A percentile compares a stretch with the other conserved stretches of the same genome.
Conservation (phyloP, 2,797 vertebrate genomes). For the Myotis vivesi region DNA sequence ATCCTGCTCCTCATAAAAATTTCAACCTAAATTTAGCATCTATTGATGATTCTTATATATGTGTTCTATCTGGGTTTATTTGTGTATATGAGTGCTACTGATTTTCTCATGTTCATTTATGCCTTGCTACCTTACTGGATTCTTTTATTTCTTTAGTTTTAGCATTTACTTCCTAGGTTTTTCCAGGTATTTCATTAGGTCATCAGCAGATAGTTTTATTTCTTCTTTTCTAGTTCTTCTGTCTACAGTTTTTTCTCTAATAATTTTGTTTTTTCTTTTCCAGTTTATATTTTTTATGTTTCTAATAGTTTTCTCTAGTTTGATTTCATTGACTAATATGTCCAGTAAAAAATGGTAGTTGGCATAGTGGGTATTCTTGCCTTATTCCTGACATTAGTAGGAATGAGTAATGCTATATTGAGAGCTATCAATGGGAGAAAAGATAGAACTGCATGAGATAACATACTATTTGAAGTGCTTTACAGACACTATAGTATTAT, state of each 20-base stretch:
- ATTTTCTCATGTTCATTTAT: neutral
- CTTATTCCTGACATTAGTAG: neutral
- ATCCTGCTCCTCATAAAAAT: neutral
- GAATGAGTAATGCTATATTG: neutral
- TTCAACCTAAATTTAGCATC: neutral
- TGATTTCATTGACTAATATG: neutral
- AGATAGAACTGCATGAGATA: neutral
- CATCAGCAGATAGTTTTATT: neutral
- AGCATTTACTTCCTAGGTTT: neutral
- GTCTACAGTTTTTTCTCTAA: neutral
- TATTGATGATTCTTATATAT: neutral
- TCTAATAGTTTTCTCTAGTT: neutral
- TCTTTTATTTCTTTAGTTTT: slow-evolving; percentile 18
- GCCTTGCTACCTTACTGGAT: neutral
- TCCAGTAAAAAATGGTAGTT: neutral
- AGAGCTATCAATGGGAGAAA: neutral
- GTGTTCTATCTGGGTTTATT: neutral
- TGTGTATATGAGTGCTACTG: neutral
- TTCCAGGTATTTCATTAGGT: neutral
- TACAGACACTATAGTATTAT: neutral
- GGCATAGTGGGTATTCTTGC: neutral
- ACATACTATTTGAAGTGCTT: neutral
- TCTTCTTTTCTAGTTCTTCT: neutral
- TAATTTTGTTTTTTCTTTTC: neutral
- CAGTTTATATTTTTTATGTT: neutral